Evolutionary conservation across 2,888 invertebrate genomes (phyloP), one percentile per base, ranked within the genome.

Genomic region (Colostygia pectinataria): DNA sequence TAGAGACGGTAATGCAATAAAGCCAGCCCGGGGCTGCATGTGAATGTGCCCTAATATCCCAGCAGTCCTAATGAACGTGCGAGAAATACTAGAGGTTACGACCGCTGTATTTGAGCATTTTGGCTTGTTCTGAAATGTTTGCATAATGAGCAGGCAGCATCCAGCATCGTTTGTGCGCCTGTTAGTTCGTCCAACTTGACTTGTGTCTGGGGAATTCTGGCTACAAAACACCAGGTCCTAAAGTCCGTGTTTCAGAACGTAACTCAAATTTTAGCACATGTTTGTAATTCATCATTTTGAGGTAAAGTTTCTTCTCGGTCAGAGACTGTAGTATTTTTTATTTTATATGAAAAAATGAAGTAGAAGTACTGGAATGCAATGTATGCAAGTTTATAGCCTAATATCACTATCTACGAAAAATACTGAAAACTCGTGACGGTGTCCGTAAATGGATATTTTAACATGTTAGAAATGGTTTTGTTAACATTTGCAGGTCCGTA

Each of bases 31-130:
- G 49, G 40, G 56, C 46, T 69, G 72, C 72, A 78, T 78, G 77
- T 76, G 77, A 79, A 80, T 79, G 71, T 46, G 53, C 58, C 67
- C 63, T 75, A 74, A 76, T 76, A 53, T 66, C 55, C 62, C 63
- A 61, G 72, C 73, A 68, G 76, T 79, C 74, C 71, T 74, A 78
- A 79, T 74, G 77, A 78, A 74, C 65, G 76, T 69, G 74, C 62
- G 68, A 52, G 61, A 62, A 65, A 57, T 57, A 65, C 65, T 29
- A 27, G 45, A 43, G 18, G 12, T 6, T 20, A 29, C 25, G 14
- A 40, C 20, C 29, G 29, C 42, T 53, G 48, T 50, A 43, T 48
- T 47, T 45, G 38, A 44, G 25, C 27, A 31, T 32, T 34, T 20
- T 10, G 13, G 33, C 42, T 38, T 45, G 36, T 31, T 32, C 31